Evolutionary conservation across 1,140 invertebrate species (phyloP).

Genomic region (Aphidius ervi): DNA sequence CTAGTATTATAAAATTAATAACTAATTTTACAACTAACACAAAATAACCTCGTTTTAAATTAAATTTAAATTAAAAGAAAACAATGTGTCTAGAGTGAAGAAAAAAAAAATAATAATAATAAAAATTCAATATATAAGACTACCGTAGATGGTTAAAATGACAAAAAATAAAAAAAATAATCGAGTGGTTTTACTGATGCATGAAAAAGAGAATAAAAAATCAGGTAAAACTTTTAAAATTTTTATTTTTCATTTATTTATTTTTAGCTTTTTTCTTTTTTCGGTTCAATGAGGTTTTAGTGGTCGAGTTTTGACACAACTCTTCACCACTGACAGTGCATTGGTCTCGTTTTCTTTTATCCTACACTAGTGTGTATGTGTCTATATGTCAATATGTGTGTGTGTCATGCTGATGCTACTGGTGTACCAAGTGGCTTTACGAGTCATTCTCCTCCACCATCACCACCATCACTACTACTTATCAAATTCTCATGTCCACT

Average conservation of each 20-base stretch:
- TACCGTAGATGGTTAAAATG: too few species aligned
- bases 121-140: too few species aligned
- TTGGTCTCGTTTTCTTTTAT: constrained; percentile 18
- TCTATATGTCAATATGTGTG: background rate
- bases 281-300: constrained; percentile 22
- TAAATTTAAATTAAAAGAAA: too few species aligned
- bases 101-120: too few species aligned
- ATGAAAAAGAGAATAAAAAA: background rate
- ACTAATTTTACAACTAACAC: too few species aligned
- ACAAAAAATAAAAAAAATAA: too few species aligned
- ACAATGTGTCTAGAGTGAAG: too few species aligned
- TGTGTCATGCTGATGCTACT: too few species aligned
- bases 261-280: background rate
- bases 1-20: too few species aligned
- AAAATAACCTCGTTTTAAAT: too few species aligned
- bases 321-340: constrained; percentile 18
- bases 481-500: background rate
- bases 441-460: background rate
- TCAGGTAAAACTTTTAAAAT: background rate
- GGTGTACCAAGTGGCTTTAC: constrained; percentile 19
- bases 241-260: constrained; percentile 1
- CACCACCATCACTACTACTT: background rate
- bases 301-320: constrained; percentile 21
- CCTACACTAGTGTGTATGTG: constrained; percentile 18
- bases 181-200: too few species aligned